phyloP scores from a whole-genome alignment of 1,140 invertebrate genomes.

The Microplitis demolitor region DNA sequence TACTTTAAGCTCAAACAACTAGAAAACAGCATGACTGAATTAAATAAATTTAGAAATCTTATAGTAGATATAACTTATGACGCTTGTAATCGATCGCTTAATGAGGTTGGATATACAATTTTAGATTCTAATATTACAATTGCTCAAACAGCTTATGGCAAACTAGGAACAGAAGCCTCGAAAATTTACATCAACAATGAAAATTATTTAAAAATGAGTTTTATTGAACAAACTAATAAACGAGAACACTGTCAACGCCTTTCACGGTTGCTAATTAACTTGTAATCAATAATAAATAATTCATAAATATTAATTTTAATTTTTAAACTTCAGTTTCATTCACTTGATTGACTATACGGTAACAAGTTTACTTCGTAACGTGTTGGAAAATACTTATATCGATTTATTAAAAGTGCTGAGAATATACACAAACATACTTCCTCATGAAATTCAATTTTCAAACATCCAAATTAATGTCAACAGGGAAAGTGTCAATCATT shows the following conservation, averaged over 20 bases:
- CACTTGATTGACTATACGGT: conserved; percentile 76
- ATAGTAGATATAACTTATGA: conserved; percentile 69
- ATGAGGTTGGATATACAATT: conserved; percentile 73
- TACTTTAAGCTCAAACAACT: conserved; percentile 61
- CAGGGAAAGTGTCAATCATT: not conserved
- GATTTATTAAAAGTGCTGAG: conserved; percentile 67
- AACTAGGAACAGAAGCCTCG: conserved; percentile 43
- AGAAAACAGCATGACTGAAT: conserved; percentile 60
- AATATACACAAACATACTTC: conserved; percentile 66
- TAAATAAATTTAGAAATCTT: conserved; percentile 67
- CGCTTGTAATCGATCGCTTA: conserved; percentile 74
- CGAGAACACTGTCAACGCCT: conserved; percentile 74
- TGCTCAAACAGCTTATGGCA: conserved; percentile 48
- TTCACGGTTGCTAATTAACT: conserved; percentile 63
- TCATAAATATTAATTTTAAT: not conserved
- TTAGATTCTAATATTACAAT: conserved; percentile 66
- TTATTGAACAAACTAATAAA: conserved; percentile 82
- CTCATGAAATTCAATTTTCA: conserved; percentile 50
- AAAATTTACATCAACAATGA: conserved; percentile 47
- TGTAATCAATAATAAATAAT: too few relatives aligned
- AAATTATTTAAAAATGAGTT: conserved; percentile 71
- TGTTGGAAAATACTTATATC: conserved; percentile 70
- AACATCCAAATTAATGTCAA: not conserved
- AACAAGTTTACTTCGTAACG: conserved; percentile 69
- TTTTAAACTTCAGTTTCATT: conserved; percentile 67